Evolutionary conservation across 1,140 invertebrate genomes (phyloP).

Genomic region (Drosophila novamexicana): DNA sequence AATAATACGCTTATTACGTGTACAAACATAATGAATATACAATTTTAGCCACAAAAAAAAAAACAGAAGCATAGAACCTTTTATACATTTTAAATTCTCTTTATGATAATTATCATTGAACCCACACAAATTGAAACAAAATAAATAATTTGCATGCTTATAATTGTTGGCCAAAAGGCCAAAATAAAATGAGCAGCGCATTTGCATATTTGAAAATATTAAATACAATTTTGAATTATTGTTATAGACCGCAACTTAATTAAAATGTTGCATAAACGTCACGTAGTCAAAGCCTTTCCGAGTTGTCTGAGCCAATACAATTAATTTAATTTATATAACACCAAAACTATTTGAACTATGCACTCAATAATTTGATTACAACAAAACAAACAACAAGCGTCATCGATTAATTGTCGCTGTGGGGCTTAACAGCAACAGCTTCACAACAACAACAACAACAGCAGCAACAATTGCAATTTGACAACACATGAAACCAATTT

Average conservation of each 20-base stretch:
- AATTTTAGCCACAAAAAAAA: constrained; percentile 8
- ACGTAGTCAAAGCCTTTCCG: constrained; percentile 21
- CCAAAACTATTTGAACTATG: constrained; percentile 37
- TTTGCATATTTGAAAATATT: constrained; percentile 63
- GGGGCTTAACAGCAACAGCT: constrained; percentile 15
- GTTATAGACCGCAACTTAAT: constrained; percentile 68
- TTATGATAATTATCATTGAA: constrained; percentile 32
- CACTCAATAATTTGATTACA: constrained; percentile 39
- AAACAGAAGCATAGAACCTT: constrained; percentile 13
- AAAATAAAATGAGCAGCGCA: constrained; percentile 3
- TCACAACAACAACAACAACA: constrained; percentile 7
- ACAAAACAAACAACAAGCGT: constrained; percentile 34
- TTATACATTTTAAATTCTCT: constrained; percentile 30
- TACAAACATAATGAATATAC: constrained; percentile 31
- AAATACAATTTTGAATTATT: constrained; percentile 60
- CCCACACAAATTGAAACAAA: constrained; percentile 23
- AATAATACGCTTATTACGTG: constrained; percentile 49
- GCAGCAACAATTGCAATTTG: constrained; percentile 12
- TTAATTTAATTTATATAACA: constrained; percentile 33
- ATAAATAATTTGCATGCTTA: constrained; percentile 18
- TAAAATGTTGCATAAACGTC: constrained; percentile 68
- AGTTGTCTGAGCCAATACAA: constrained; percentile 6
- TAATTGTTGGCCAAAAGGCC: constrained; percentile 17
- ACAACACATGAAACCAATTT: constrained; percentile 36
- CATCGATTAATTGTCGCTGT: constrained; percentile 46